phyloP scores from a whole-genome alignment of 92 coral and sea anemone species.

The Porites evermanni region DNA sequence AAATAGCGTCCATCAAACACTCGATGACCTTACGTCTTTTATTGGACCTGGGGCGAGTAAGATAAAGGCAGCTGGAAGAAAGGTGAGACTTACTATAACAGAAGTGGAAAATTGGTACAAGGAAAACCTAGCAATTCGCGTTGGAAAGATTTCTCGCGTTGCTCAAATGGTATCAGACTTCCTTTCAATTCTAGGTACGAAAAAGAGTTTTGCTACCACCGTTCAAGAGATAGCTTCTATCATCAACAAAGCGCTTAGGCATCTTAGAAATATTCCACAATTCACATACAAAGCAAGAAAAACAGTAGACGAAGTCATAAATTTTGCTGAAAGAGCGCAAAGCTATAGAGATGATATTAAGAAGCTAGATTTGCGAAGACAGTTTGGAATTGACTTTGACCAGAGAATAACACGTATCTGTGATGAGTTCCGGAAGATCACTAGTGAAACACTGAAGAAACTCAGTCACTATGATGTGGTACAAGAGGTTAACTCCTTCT shows the following conservation, averaged over 20 bases:
- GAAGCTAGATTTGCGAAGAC: slow-evolving; percentile 65
- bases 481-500: slow-evolving; percentile 52
- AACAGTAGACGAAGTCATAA: slow-evolving; percentile 64
- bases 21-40: slow-evolving; percentile 61
- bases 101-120: slow-evolving; percentile 77
- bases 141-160: slow-evolving; percentile 67
- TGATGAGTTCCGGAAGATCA: slow-evolving; percentile 62
- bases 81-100: slow-evolving; percentile 55
- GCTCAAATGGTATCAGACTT: slow-evolving; percentile 66
- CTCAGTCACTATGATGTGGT: slow-evolving; percentile 58
- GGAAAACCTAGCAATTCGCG: slow-evolving; percentile 59
- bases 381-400: slow-evolving; percentile 63
- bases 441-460: slow-evolving; percentile 46
- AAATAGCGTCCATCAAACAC: slow-evolving; percentile 52
- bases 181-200: slow-evolving; percentile 66
- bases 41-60: slow-evolving; percentile 66
- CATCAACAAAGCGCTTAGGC: slow-evolving; percentile 52
- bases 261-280: slow-evolving; percentile 68
- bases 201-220: slow-evolving; percentile 60
- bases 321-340: slow-evolving; percentile 68
- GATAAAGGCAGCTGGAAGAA: slow-evolving; percentile 57
- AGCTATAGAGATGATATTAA: slow-evolving; percentile 48
- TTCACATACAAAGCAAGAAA: slow-evolving; percentile 69
- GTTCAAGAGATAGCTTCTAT: slow-evolving; percentile 57
- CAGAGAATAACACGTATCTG: slow-evolving; percentile 59